Conservation (phyloP, 2,797 vertebrate species). For the Myotis myotis region DNA sequence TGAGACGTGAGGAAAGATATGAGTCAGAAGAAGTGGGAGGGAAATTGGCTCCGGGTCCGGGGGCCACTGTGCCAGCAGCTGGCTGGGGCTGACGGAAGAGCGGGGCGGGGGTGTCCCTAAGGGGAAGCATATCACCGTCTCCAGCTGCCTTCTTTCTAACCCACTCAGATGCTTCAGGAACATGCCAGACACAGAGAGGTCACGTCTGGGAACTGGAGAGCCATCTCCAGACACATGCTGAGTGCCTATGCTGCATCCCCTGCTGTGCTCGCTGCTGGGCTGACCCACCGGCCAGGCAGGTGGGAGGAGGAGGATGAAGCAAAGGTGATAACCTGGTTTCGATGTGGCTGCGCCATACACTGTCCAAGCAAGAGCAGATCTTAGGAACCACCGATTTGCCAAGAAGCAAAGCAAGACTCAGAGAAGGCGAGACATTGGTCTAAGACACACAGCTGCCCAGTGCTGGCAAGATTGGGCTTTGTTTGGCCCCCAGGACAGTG, state of each 20-base stretch:
- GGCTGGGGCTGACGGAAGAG: background rate
- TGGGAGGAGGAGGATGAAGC: background rate
- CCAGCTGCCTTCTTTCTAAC: background rate
- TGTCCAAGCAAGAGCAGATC: background rate
- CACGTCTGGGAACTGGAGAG: background rate
- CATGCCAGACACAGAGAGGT: background rate
- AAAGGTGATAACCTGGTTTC: background rate
- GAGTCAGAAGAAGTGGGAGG: conserved; percentile 64
- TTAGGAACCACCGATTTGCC: background rate
- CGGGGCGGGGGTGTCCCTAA: background rate
- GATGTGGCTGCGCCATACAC: rapidly evolving
- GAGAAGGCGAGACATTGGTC: background rate
- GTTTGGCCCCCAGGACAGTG: background rate
- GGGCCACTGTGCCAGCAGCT: background rate
- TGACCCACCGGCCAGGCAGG: rapidly evolving
- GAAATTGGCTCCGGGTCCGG: background rate
- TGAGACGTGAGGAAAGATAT: conserved; percentile 18
- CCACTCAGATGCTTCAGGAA: background rate
- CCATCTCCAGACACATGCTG: rapidly evolving
- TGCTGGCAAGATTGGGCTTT: background rate
- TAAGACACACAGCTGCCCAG: background rate
- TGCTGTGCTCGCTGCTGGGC: background rate
- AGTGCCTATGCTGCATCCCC: background rate
- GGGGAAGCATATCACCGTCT: background rate
- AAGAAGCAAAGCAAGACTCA: background rate